Conservation (phyloP, 1,140 invertebrate species). For the Cotesia glomerata region DNA sequence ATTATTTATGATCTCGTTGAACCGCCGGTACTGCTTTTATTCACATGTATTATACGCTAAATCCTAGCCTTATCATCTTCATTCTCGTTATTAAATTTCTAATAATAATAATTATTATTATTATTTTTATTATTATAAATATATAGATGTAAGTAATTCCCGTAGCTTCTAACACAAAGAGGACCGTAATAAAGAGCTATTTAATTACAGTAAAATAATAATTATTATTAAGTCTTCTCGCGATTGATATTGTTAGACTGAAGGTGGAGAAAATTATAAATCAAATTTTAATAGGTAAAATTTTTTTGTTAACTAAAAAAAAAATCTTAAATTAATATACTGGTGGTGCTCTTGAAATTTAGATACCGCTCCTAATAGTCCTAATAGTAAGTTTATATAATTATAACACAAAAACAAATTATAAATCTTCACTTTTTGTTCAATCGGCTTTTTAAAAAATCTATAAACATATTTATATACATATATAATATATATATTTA, state of each 20-base stretch:
- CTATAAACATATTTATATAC: no score
- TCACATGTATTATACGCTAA: not conserved
- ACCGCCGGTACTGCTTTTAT: not conserved
- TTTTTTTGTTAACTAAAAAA: not conserved
- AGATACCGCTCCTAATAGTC: conserved; percentile 40
- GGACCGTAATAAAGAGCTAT: no score
- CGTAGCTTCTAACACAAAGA: not conserved
- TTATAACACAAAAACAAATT: conserved; percentile 3
- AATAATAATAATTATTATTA: not conserved
- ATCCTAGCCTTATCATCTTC: not conserved
- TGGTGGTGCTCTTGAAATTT: conserved; percentile 45
- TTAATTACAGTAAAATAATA: no score
- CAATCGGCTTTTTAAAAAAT: not conserved
- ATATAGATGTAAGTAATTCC: not conserved
- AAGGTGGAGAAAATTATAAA: not conserved
- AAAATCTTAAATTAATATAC: conserved; percentile 4
- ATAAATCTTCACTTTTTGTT: no score
- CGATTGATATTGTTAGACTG: conserved; percentile 1
- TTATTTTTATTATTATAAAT: not conserved
- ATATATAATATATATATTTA: no score
- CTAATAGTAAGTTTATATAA: conserved; percentile 23
- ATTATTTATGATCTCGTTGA: not conserved
- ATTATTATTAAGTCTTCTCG: not conserved
- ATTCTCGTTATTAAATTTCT: no score
- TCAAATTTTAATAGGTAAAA: not conserved